These are phyloP conservation scores for Perca fluviatilis DNA, from an alignment of 2,113 vertebrate genomes.

Conservation along the genomic window DNA sequence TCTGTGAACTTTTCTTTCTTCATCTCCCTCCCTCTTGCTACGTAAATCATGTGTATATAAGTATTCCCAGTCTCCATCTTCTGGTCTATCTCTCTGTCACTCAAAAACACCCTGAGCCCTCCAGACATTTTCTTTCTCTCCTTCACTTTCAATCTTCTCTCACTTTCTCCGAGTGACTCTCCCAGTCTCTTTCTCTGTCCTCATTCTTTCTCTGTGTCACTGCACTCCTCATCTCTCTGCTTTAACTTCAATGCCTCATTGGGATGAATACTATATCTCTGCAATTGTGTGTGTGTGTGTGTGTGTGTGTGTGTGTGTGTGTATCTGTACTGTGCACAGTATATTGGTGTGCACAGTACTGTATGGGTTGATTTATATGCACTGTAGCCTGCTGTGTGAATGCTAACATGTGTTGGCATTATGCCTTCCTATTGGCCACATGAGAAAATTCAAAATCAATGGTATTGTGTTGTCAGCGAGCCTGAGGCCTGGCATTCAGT, in stretches of 20 bases:
- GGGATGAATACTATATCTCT: constrained; percentile 33
- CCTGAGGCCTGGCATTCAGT: constrained; percentile 32
- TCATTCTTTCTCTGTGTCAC: constrained; percentile 53
- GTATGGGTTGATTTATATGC: constrained; percentile 2
- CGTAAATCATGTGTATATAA: neutral
- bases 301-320: constrained; percentile 17
- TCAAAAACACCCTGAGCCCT: constrained; percentile 58
- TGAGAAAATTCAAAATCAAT: constrained; percentile 46
- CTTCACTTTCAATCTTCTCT: constrained; percentile 42
- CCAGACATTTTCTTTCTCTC: constrained; percentile 59
- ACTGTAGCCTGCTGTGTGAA: constrained; percentile 12
- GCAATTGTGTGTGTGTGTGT: constrained; percentile 25
- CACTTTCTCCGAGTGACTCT: constrained; percentile 16
- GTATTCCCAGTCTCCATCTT: constrained; percentile 15
- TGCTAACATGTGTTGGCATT: neutral
- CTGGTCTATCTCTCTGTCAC: constrained; percentile 43
- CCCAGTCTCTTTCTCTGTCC: constrained; percentile 21
- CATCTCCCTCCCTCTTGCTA: constrained; percentile 20
- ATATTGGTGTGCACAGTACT: neutral
- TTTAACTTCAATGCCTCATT: constrained; percentile 50
- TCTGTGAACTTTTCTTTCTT: constrained; percentile 1
- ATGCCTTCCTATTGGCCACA: neutral
- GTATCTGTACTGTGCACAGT: neutral
- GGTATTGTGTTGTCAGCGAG: constrained; percentile 39
- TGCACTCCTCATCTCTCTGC: constrained; percentile 38